phyloP scores from a whole-genome alignment of 2,797 vertebrate genomes.

The Molossus alvarezi region DNA sequence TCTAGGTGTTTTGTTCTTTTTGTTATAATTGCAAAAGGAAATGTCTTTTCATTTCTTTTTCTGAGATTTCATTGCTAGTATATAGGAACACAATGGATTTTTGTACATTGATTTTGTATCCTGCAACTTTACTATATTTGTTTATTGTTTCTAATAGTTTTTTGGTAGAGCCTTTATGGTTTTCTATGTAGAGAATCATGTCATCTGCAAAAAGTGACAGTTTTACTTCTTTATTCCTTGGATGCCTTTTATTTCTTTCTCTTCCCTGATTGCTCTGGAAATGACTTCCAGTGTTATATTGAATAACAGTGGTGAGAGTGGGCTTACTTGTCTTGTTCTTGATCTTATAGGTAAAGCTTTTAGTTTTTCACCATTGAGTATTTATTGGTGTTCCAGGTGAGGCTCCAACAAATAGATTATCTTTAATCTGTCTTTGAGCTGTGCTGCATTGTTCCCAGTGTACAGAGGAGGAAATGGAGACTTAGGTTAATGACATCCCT shows the following conservation, averaged over 20 bases:
- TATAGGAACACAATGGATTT: neutral
- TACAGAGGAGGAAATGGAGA: neutral
- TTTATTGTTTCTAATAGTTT: neutral
- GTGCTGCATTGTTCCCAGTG: neutral
- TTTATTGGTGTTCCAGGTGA: neutral
- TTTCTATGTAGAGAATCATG: slow-evolving; percentile 6
- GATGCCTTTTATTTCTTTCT: neutral
- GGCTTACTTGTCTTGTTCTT: neutral
- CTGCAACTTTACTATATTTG: neutral
- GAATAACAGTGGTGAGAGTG: neutral
- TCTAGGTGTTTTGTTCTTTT: neutral
- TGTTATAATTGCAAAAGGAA: neutral
- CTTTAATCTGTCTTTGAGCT: neutral
- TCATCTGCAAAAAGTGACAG: neutral
- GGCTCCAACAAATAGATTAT: neutral
- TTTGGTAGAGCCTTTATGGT: neutral
- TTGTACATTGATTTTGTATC: neutral
- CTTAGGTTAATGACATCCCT: neutral
- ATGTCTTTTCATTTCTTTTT: neutral
- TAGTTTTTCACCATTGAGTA: neutral
- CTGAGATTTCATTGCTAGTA: neutral
- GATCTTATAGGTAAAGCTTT: neutral
- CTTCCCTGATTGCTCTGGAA: neutral
- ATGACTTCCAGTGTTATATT: neutral
- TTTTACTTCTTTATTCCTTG: neutral